Percentiles rank a stretch among this genome's conserved stretches.
These are phyloP conservation scores for Rotaria magnacalcarata DNA, from an alignment of 2,888 invertebrate species.

Conservation along the genomic window DNA sequence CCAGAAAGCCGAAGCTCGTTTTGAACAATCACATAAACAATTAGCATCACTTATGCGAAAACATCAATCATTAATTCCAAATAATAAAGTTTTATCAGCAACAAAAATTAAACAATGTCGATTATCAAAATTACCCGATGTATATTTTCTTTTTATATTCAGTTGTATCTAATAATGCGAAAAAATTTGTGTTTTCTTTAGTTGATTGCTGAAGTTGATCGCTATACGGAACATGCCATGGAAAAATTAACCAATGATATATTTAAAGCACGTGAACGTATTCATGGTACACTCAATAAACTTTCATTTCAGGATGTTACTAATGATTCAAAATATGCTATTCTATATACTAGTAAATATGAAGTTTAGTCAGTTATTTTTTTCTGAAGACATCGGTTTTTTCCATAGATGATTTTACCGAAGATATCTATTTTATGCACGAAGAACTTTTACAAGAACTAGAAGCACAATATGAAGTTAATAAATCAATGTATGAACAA, in stretches of 20 bases:
- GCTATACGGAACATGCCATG: not conserved
- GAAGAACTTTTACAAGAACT: constrained; percentile 31
- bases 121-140: not conserved
- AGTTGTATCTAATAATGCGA: not conserved
- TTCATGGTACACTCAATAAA: not conserved
- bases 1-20: not conserved
- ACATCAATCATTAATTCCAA: constrained; percentile 22
- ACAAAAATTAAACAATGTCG: not conserved
- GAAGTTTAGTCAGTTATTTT: not conserved
- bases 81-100: not conserved
- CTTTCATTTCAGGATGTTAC: not conserved
- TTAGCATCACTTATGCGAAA: not conserved
- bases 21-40: constrained; percentile 27
- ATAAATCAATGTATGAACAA: constrained; percentile 27
- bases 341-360: not conserved
- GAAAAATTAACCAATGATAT: constrained; percentile 8
- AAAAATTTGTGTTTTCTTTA: not conserved
- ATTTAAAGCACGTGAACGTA: constrained; percentile 13
- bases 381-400: not conserved
- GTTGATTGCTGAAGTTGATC: constrained; percentile 21
- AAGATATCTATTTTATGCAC: constrained; percentile 3
- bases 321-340: constrained; percentile 1
- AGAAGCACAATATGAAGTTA: not conserved
- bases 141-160: not conserved
- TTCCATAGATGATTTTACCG: not conserved